These are phyloP conservation scores for Macaria notata DNA, from an alignment of 2,888 invertebrate genomes.

Conservation along the genomic window DNA sequence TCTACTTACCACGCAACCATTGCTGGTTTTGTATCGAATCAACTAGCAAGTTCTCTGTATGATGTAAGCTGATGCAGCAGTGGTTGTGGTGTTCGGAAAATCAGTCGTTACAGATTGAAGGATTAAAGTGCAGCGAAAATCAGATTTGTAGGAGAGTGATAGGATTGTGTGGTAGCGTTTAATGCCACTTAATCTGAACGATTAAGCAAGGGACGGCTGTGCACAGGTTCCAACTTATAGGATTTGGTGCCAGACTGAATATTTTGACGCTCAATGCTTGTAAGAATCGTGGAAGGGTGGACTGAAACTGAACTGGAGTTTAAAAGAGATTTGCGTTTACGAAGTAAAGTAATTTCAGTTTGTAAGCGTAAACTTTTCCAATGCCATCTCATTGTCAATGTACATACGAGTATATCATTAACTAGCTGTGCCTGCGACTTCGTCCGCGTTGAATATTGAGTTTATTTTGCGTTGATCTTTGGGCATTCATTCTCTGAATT, in stretches of 20 bases:
- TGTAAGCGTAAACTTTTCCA: too few relatives aligned
- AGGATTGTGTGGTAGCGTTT: constrained; percentile 68
- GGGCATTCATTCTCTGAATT: too few relatives aligned
- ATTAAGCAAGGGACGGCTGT: constrained; percentile 55
- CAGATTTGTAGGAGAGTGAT: constrained; percentile 74
- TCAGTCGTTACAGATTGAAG: constrained; percentile 34
- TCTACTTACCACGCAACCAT: constrained; percentile 35
- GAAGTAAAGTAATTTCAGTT: too few relatives aligned
- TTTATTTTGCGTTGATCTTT: too few relatives aligned
- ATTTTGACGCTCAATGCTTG: constrained; percentile 21
- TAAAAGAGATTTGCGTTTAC: too few relatives aligned
- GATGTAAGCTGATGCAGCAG: constrained; percentile 24
- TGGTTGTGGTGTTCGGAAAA: constrained; percentile 33
- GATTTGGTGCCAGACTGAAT: constrained; percentile 40
- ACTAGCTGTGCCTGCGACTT: too few relatives aligned
- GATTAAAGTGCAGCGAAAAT: constrained; percentile 75
- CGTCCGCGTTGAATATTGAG: too few relatives aligned
- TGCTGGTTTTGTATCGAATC: constrained; percentile 30
- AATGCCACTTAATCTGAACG: constrained; percentile 69
- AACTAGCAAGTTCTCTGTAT: too few relatives aligned
- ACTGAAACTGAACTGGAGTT: neutral
- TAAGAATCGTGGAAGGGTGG: constrained; percentile 5
- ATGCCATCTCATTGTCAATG: too few relatives aligned
- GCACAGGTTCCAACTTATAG: constrained; percentile 44
- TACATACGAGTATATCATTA: too few relatives aligned